Base-by-base conservation (phyloP, 2,797 vertebrate species). In the Spinus pinus region DNA sequence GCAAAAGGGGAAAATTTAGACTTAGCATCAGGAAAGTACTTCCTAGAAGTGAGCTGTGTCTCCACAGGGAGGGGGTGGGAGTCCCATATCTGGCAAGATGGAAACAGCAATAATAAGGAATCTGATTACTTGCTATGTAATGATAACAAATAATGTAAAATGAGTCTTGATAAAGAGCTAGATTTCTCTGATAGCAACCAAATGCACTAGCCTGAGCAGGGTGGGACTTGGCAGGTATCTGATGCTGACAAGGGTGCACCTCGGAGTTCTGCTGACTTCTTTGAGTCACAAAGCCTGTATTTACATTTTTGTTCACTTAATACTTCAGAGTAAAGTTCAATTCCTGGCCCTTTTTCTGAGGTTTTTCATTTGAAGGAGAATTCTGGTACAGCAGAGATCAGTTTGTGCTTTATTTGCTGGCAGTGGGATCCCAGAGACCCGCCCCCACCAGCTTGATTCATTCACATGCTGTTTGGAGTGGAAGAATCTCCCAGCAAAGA, bases 31-130 rank as follows among this genome's bases (percentile, higher is more conserved):
- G 93, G 30, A 94, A 86, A 93, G 77, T 75, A 83, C 94, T 93
- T 96, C 82, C 62, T 94, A 95, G 91, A 96, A 96, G 57, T 86
- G 91, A 94, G 74, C 70, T 60, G 33, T 56, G 47, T 88, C 85
- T 92, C 95, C 66, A 9, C 19, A 60, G 77, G 89, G 96, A 96
- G 28, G 74, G 93, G 95, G 90, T 94, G 95, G 92, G 93, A 91
- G 70, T 96, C 89, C 79, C 73, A 14, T 81, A 58, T 94, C 79
- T 90, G 93, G 62, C 65, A 83, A 88, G 70, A 88, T 73, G 27
- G 49, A 71, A 94, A 70, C 51, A 77, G n/a, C 66, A 88, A 27
- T 58, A 90, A 91, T 57, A 79, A 88, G 0, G 16, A 75, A 25
- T 67, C n/a, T 70, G 70, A 86, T 90, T 94, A 46, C 74, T 92